Percentiles rank a stretch among this genome's conserved stretches.
phyloP scores from a whole-genome alignment of 1,140 invertebrate species.

The Globodera ellingtonae region DNA sequence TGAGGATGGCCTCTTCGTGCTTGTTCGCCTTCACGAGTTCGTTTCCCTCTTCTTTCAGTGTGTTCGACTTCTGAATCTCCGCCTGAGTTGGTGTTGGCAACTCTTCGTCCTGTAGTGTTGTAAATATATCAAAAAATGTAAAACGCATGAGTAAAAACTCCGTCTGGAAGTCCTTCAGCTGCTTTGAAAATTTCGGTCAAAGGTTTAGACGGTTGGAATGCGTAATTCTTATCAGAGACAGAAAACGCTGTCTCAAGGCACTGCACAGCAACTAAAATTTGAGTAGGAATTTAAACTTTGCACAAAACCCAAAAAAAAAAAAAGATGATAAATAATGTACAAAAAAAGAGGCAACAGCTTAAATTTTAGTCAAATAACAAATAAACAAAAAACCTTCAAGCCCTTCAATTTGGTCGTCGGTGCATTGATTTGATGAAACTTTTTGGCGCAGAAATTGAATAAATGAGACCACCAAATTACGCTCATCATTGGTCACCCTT shows the following conservation, averaged over 20 bases:
- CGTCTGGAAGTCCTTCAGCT: slow-evolving; percentile 52
- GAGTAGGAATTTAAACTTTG: too few species aligned
- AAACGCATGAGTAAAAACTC: slow-evolving; percentile 34
- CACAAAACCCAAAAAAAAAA: too few species aligned
- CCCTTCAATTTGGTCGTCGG: slow-evolving; percentile 57
- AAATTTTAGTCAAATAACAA: neutral
- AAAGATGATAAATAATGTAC: too few species aligned
- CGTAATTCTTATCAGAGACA: slow-evolving; percentile 59
- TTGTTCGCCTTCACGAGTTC: slow-evolving; percentile 52
- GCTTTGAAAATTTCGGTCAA: slow-evolving; percentile 59
- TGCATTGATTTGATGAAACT: slow-evolving; percentile 60
- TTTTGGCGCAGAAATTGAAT: slow-evolving; percentile 64
- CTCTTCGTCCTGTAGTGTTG: slow-evolving; percentile 45
- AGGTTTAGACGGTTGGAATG: slow-evolving; percentile 61
- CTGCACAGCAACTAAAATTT: slow-evolving; percentile 61
- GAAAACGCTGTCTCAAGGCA: slow-evolving; percentile 60
- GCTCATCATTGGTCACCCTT: slow-evolving; percentile 53
- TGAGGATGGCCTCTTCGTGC: slow-evolving; percentile 55
- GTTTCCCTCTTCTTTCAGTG: slow-evolving; percentile 54
- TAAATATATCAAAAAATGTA: neutral
- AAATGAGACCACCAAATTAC: slow-evolving; percentile 61
- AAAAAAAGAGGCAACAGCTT: neutral
- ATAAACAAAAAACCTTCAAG: slow-evolving; percentile 54
- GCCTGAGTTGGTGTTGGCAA: slow-evolving; percentile 49
- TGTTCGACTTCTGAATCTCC: slow-evolving; percentile 49